Evolutionary conservation across 2,888 invertebrate species (phyloP), one percentile per base, ranked within the genome.

Genomic region (Luperina nickerlii): DNA sequence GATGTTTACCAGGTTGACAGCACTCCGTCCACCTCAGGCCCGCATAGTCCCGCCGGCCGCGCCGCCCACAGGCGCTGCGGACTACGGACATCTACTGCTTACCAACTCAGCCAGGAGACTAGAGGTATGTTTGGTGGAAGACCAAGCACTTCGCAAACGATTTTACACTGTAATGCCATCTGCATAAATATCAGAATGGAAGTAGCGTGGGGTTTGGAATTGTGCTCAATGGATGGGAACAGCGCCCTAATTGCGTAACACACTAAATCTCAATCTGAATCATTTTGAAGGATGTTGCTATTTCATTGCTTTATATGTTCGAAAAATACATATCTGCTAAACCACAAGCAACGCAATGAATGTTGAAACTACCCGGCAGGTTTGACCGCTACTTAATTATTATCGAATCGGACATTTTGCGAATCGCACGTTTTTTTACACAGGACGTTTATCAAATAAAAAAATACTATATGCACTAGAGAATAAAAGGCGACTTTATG

Each of bases 31-130:
- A 77, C 97, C 98, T 51, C 98, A 98, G 91, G 98, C 98, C 42
- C 97, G 99, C 83, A 99, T 99, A 82, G 99, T 99, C 83, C 99
- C 99, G 38, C 98, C 98, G 94, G 99, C 99, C 70, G 98, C 98
- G 80, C 98, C 98, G 86, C 98, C 98, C 75, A 98, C 98, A 89
- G 97, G 98, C 74, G 95, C 96, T 8, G 86, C 92, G 0, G 97
- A 97, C 74, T 92, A 93, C 62, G 93, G 93, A 2, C 98, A 98
- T 83, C 98, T 98, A 90, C 97, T 98, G 79, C 97, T 98, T 74
- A 98, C 98, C 63, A 99, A 99, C 95, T 86, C 86, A 0, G 85
- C 85, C 0, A 97, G 99, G 76, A 97, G 99, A 88, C 96, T 99
- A 24, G 99, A 99, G 97, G 98, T 98, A 92, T 67, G 57, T 18